Evolutionary conservation across 2,797 vertebrate species (phyloP), one percentile per base, ranked within the genome.

Genomic region (Myotis myotis): DNA sequence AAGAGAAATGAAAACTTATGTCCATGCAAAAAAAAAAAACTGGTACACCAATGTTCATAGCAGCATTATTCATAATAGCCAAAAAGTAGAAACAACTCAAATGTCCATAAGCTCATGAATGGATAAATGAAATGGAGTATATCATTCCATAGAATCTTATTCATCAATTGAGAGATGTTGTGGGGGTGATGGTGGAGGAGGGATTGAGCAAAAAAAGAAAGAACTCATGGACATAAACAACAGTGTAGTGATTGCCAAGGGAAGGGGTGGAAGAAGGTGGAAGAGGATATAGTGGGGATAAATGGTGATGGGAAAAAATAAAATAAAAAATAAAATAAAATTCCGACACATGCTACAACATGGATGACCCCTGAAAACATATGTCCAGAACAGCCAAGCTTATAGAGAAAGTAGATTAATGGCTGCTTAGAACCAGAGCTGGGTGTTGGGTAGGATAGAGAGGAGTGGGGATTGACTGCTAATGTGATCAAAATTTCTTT

Each of bases 401-500:
- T 47, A 88, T 68, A 79, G 51, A 76, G 36, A 71, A 64, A 64
- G 47, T 23, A 60, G 44, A 28, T 74, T n/a, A 64, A 10, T 51
- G 19, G 30, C 76, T 93, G 36, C 15, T 57, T 57, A 47, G 41
- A 75, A 53, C 10, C 84, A 33, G 66, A 62, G 17, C 23, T 66
- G 33, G 10, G 15, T 15, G 0, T 36, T 17, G 19, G 38, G 57
- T 70, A 30, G 30, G 3, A 47, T 49, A 25, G 55, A 16, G 70
- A 78, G 44, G 53, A 66, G 25, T 51, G 23, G 22, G 3, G 38
- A 51, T 51, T 75, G 51, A 38, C 23, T 72, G 20, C 70, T 75
- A 60, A 5, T 92, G 13, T n/a, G 33, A 57, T 86, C 12, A 47
- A n/a, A 36, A 53, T 94, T 95, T 87, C 41, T 94, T 92, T 92